phyloP scores from a whole-genome alignment of 2,797 vertebrate species.

The Ptychobarbus kaznakovi region DNA sequence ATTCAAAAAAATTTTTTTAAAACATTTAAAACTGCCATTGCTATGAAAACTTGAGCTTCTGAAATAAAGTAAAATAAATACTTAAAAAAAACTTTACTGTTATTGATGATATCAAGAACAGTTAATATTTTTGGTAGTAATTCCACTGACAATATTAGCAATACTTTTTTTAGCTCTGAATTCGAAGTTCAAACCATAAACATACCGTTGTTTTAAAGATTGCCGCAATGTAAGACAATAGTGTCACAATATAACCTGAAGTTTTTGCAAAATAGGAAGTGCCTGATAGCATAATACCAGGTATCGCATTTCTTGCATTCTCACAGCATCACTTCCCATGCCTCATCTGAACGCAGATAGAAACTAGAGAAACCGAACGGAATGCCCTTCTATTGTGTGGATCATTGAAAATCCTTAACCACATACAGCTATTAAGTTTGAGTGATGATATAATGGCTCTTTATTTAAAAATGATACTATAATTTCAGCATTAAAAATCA shows the following conservation, averaged over 20 bases:
- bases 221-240: not conserved
- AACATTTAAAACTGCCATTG: not conserved
- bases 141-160: not conserved
- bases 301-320: conserved; percentile 2
- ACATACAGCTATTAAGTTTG: conserved; percentile 38
- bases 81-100: not conserved
- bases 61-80: not conserved
- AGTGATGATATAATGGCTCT: conserved; percentile 45
- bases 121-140: too few relatives aligned
- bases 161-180: not conserved
- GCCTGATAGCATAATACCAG: not conserved
- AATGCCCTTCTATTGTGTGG: conserved; percentile 40
- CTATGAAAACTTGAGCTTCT: not conserved
- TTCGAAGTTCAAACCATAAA: not conserved
- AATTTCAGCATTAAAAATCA: conserved; percentile 55
- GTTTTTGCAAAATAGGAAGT: conserved; percentile 23
- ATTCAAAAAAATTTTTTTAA: too few relatives aligned
- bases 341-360: conserved; percentile 23
- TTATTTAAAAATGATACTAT: conserved; percentile 44
- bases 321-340: conserved; percentile 20
- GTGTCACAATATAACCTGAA: not conserved
- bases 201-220: not conserved
- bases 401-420: conserved; percentile 46
- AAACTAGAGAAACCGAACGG: conserved; percentile 46
- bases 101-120: not conserved